Percentiles rank a stretch among this genome's conserved stretches.
phyloP scores from a whole-genome alignment of 2,888 invertebrate species.

The Myopa tessellatipennis region DNA sequence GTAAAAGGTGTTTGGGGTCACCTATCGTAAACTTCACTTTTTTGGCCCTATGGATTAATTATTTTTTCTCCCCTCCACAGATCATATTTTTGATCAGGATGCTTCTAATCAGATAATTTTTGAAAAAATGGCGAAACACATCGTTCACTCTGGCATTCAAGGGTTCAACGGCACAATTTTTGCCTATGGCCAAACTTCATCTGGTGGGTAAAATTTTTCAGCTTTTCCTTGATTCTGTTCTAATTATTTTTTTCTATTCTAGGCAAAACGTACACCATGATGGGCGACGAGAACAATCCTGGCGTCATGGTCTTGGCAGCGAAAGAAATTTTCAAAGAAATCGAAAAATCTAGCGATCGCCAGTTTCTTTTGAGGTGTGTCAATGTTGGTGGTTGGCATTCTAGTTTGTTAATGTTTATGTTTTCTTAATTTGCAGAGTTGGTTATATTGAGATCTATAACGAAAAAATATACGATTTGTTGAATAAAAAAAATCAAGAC shows the following conservation, averaged over 20 bases:
- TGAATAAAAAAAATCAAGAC: constrained; percentile 73
- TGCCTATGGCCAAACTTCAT: constrained; percentile 92
- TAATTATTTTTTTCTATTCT: background rate
- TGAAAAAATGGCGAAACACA: constrained; percentile 76
- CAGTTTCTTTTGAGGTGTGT: constrained; percentile 76
- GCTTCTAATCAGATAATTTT: constrained; percentile 75
- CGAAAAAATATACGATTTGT: constrained; percentile 82
- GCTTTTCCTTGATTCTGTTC: too few species aligned
- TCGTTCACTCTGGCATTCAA: constrained; percentile 77
- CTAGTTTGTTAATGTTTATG: constrained; percentile 32
- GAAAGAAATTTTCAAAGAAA: constrained; percentile 76
- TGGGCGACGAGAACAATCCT: constrained; percentile 75
- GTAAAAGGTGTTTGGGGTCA: too few species aligned
- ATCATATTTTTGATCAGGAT: constrained; percentile 77
- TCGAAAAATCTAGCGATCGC: constrained; percentile 73
- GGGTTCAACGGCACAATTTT: constrained; percentile 90
- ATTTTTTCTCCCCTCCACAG: constrained; percentile 68
- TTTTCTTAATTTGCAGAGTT: constrained; percentile 70
- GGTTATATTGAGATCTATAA: constrained; percentile 92
- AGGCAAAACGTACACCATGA: constrained; percentile 84
- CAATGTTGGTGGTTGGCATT: background rate
- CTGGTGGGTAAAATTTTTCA: constrained; percentile 69
- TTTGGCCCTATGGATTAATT: background rate
- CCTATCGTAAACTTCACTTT: too few species aligned
- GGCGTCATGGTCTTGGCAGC: constrained; percentile 83